These are phyloP conservation scores for Diplolepis rosae DNA, from an alignment of 2,888 invertebrate genomes.

Conservation along the genomic window DNA sequence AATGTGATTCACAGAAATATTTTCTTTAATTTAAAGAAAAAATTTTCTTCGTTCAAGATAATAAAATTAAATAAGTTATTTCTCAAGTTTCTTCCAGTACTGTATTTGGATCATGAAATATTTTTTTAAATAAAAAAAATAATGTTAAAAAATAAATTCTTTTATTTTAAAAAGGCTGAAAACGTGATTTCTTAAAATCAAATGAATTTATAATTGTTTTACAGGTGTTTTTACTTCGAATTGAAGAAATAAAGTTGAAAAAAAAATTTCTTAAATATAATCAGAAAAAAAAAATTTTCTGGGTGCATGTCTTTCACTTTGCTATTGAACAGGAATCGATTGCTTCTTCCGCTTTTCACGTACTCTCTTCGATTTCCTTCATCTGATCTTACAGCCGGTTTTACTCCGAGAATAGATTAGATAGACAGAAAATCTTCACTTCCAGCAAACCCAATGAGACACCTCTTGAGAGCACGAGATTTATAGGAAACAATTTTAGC, in stretches of 20 bases:
- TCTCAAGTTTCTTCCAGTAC: no score
- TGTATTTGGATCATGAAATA: no score
- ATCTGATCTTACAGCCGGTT: slow-evolving; percentile 7
- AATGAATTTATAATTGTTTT: background rate
- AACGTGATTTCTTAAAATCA: background rate
- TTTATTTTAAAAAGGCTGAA: no score
- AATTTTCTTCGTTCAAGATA: no score
- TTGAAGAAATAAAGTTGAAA: background rate
- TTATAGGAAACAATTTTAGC: slow-evolving; percentile 12
- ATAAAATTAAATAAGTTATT: no score
- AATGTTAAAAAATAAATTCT: no score
- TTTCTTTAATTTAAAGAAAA: no score
- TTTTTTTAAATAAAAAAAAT: no score
- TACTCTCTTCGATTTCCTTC: background rate
- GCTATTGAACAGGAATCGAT: background rate
- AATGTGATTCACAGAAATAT: no score
- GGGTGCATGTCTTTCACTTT: background rate
- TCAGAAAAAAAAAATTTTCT: no score
- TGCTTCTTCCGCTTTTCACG: slow-evolving; percentile 6
- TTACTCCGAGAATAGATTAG: slow-evolving; percentile 2
- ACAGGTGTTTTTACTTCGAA: background rate
- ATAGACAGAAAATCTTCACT: background rate
- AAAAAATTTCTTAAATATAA: no score
- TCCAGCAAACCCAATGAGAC: background rate
- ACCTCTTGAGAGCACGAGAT: slow-evolving; percentile 12